phyloP scores from a whole-genome alignment of 2,797 vertebrate genomes.

The Carduelis carduelis region DNA sequence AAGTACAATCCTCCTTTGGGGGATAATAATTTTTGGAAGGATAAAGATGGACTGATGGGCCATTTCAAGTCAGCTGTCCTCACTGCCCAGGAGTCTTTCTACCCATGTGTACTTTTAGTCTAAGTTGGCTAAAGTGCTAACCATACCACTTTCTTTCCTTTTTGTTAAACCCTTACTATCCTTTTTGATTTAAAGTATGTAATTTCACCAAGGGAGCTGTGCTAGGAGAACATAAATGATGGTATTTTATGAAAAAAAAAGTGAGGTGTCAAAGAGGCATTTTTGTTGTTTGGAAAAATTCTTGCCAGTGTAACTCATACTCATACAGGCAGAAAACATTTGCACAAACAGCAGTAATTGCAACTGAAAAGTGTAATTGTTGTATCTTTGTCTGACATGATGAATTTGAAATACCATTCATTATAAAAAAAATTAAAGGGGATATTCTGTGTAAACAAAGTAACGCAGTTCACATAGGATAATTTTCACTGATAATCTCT shows the following conservation, averaged over 20 bases:
- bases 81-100: background rate
- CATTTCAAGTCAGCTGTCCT: background rate
- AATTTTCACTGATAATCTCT: constrained; percentile 8
- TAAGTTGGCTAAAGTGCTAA: background rate
- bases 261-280: background rate
- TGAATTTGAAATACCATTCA: constrained; percentile 8
- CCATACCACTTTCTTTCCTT: background rate
- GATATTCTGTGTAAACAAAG: background rate
- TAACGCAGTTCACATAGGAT: background rate
- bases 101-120: background rate
- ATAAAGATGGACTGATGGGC: background rate
- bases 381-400: background rate
- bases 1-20: background rate
- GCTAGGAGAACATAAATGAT: background rate
- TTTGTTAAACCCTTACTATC: background rate
- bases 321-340: background rate
- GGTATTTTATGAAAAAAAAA: background rate
- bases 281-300: background rate
- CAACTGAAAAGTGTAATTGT: constrained; percentile 5
- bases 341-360: constrained; percentile 6
- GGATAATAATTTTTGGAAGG: background rate
- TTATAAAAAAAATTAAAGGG: background rate
- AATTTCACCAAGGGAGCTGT: background rate
- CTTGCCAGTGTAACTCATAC: background rate
- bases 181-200: background rate